Conservation (phyloP, 2,888 invertebrate species). For the Tricholauxania praeusta region DNA sequence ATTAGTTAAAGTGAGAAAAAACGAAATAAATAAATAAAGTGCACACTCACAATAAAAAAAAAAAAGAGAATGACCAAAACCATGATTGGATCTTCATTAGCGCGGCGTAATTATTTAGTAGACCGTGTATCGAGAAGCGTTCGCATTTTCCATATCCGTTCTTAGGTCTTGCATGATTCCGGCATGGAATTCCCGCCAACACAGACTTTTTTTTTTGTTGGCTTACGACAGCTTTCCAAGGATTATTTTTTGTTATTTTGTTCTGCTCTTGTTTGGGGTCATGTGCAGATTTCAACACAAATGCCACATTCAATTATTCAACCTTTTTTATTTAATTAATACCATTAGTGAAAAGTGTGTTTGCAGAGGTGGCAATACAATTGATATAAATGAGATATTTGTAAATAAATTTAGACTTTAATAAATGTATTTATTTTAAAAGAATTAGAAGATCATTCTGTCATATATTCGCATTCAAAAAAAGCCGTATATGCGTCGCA, state of each 20-base stretch:
- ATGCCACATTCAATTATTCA: conserved; percentile 29
- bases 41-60: not conserved
- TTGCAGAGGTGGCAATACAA: not conserved
- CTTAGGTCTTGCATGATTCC: conserved; percentile 14
- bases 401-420: too few relatives aligned
- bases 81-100: conserved; percentile 38
- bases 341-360: not conserved
- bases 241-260: conserved; percentile 24
- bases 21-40: not conserved
- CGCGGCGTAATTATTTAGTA: conserved; percentile 36
- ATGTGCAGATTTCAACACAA: conserved; percentile 25
- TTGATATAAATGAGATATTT: too few relatives aligned
- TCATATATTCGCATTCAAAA: too few relatives aligned
- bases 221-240: conserved; percentile 26
- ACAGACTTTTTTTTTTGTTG: not conserved
- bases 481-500: too few relatives aligned
- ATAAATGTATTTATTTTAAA: too few relatives aligned
- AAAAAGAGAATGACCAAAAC: not conserved
- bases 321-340: conserved; percentile 4
- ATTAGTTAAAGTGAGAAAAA: not conserved
- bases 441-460: too few relatives aligned
- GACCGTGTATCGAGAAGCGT: conserved; percentile 17
- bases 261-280: conserved; percentile 7
- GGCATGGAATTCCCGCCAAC: not conserved
- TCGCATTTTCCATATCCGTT: conserved; percentile 8